Percentiles rank a stretch among this genome's conserved stretches.
These are phyloP conservation scores for Daubentonia madagascariensis DNA, from an alignment of 2,113 vertebrate genomes.

Conservation along the genomic window DNA sequence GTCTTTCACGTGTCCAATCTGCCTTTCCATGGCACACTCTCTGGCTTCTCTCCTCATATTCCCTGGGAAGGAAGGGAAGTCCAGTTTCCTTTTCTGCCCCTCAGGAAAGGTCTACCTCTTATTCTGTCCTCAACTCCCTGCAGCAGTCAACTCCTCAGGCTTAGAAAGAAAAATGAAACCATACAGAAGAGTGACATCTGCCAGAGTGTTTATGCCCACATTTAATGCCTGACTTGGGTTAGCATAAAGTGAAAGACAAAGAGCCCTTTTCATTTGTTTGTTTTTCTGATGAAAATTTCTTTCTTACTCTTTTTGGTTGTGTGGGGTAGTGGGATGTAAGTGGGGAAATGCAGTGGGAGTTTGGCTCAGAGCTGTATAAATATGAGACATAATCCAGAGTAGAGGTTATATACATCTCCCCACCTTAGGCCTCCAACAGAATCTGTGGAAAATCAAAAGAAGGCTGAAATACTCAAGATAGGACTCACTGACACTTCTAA, in stretches of 20 bases:
- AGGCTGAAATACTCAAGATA: not conserved
- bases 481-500: not conserved
- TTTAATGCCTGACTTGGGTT: constrained; percentile 33
- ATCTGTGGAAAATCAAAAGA: not conserved
- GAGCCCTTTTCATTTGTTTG: not conserved
- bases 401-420: not conserved
- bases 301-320: not conserved
- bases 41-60: constrained; percentile 17
- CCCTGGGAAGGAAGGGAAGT: constrained; percentile 23
- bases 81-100: not conserved
- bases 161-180: constrained; percentile 48
- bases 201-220: not conserved
- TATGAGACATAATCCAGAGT: not conserved
- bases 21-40: not conserved
- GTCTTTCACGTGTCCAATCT: not conserved
- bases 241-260: constrained; percentile 38
- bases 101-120: not conserved
- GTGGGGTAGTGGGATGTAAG: not conserved
- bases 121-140: not conserved
- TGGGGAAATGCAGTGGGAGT: not conserved
- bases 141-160: not conserved
- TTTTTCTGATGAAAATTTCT: constrained; percentile 13
- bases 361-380: not conserved
- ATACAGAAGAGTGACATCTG: not conserved
- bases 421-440: not conserved